These are phyloP conservation scores for Leptinotarsa defecta DNA, from an alignment of 1,140 invertebrate species.

Conservation along the genomic window DNA sequence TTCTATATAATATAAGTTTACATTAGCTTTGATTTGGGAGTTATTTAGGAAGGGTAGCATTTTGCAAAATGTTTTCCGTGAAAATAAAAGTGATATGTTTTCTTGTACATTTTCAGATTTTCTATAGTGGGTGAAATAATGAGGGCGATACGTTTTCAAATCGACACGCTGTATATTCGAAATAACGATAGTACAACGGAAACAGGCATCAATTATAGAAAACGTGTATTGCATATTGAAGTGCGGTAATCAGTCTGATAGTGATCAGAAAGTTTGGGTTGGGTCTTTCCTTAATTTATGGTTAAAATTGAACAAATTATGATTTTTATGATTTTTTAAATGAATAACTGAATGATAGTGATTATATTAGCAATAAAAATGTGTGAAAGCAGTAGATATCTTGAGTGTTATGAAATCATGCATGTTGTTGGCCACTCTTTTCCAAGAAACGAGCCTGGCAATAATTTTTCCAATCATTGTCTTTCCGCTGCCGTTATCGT, in stretches of 20 bases:
- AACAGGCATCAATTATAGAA: background rate
- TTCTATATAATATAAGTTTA: too few species aligned
- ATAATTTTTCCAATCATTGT: too few species aligned
- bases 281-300: background rate
- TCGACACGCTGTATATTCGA: background rate
- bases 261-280: background rate
- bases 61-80: background rate
- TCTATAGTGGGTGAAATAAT: too few species aligned
- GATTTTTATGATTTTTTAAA: conserved; percentile 6
- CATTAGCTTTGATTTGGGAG: too few species aligned
- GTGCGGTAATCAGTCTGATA: background rate
- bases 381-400: conserved; percentile 4
- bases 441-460: background rate
- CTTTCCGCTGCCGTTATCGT: too few species aligned
- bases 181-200: background rate
- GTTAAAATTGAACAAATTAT: background rate
- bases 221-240: background rate
- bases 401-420: background rate
- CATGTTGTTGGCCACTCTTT: background rate
- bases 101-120: too few species aligned
- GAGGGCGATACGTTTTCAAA: too few species aligned
- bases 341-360: background rate
- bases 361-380: background rate
- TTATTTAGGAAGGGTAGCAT: too few species aligned
- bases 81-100: background rate